These are phyloP conservation scores for Iselma pallidipennis DNA, from an alignment of 2,888 invertebrate genomes.

Conservation along the genomic window DNA sequence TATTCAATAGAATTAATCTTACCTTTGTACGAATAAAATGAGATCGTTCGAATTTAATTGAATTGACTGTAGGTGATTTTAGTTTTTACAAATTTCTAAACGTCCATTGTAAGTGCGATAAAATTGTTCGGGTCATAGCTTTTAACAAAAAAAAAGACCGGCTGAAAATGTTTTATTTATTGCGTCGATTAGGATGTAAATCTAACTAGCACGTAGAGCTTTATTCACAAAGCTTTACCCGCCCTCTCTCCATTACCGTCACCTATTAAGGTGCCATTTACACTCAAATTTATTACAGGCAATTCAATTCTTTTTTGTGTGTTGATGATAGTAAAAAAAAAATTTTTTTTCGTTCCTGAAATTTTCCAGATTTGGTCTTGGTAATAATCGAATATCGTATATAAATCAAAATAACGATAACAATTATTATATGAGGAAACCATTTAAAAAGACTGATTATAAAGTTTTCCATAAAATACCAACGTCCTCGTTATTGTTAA, in stretches of 20 bases:
- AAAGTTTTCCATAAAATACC: slow-evolving; percentile 88
- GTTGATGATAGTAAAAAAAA: too few relatives aligned
- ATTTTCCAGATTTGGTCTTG: slow-evolving; percentile 60
- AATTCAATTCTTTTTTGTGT: neutral
- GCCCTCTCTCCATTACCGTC: neutral
- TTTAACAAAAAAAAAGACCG: too few relatives aligned
- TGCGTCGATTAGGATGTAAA: neutral
- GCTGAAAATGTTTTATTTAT: neutral
- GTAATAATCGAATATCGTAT: slow-evolving; percentile 66
- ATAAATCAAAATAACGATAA: slow-evolving; percentile 59
- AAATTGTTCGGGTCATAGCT: neutral
- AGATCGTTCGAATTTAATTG: too few relatives aligned
- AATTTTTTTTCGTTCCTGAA: too few relatives aligned
- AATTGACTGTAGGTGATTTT: too few relatives aligned
- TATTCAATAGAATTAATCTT: too few relatives aligned
- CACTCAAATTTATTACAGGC: neutral
- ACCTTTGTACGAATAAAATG: too few relatives aligned
- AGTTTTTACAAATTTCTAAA: too few relatives aligned
- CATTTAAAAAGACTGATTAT: slow-evolving; percentile 64
- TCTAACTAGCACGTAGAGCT: too few relatives aligned
- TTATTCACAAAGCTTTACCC: too few relatives aligned
- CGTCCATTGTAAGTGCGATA: too few relatives aligned
- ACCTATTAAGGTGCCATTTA: neutral
- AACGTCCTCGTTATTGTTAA: slow-evolving; percentile 76
- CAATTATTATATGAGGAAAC: slow-evolving; percentile 67